These are phyloP conservation scores for Chloebia gouldiae DNA, from an alignment of 2,113 vertebrate genomes.

Conservation along the genomic window DNA sequence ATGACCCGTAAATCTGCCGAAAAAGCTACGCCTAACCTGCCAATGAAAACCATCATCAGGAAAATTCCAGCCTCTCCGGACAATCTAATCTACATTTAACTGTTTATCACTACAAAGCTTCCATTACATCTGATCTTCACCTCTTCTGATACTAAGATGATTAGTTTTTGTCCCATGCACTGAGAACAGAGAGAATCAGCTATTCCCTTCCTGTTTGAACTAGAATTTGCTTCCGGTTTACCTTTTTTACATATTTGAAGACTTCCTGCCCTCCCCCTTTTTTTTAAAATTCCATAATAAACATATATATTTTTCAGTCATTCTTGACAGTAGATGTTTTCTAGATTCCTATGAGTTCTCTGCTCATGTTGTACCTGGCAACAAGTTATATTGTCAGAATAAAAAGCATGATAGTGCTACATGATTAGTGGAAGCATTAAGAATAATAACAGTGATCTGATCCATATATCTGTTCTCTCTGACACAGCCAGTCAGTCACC, in stretches of 20 bases:
- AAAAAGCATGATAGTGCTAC: background rate
- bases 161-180: background rate
- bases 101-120: conserved; percentile 52
- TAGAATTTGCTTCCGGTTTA: conserved; percentile 12
- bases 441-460: background rate
- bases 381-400: background rate
- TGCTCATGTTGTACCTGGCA: background rate
- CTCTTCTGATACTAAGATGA: conserved; percentile 22
- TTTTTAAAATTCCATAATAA: background rate
- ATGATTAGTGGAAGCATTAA: background rate
- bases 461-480: background rate
- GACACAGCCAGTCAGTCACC: background rate
- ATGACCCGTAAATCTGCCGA: conserved; percentile 17
- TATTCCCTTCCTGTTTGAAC: background rate
- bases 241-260: background rate
- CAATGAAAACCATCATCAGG: background rate
- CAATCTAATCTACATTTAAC: conserved; percentile 22
- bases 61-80: conserved; percentile 32
- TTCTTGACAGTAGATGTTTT: background rate
- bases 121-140: background rate
- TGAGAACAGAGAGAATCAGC: background rate
- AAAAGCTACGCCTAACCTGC: background rate
- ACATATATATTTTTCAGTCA: background rate
- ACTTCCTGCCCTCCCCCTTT: background rate
- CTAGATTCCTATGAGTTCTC: background rate